Evolutionary conservation across 2,888 invertebrate genomes (phyloP).

Genomic region (Epinotia demarniana): DNA sequence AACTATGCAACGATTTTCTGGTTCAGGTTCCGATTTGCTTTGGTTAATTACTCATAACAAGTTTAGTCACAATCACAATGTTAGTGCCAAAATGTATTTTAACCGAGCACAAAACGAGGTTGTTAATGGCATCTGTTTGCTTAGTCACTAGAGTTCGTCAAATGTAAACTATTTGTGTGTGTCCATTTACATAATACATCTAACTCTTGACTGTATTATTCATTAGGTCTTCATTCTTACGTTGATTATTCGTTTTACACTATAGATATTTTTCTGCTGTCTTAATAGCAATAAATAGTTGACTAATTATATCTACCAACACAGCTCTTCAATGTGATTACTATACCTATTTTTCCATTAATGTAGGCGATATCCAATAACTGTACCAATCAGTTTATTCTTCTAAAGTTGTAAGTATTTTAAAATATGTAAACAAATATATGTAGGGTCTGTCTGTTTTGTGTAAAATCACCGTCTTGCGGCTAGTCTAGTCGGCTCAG

Average conservation of each 20-base stretch:
- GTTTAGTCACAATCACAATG: background rate
- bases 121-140: slow-evolving; percentile 12
- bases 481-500: slow-evolving; percentile 19
- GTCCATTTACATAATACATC: background rate
- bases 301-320: slow-evolving; percentile 46
- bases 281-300: background rate
- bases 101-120: slow-evolving; percentile 18
- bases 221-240: background rate
- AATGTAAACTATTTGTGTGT: background rate
- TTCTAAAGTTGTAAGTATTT: slow-evolving; percentile 14
- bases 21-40: too few relatives aligned
- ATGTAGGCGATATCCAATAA: slow-evolving; percentile 48
- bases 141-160: background rate
- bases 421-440: slow-evolving; percentile 12
- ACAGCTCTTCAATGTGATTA: slow-evolving; percentile 65
- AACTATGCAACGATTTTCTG: too few relatives aligned
- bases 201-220: background rate
- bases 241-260: background rate
- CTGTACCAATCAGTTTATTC: slow-evolving; percentile 21
- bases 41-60: background rate
- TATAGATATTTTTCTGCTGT: background rate
- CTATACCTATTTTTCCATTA: slow-evolving; percentile 59
- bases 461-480: slow-evolving; percentile 9
- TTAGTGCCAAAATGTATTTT: slow-evolving; percentile 25
- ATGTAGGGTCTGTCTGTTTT: background rate